Evolutionary conservation across 2,797 vertebrate genomes (phyloP).

Genomic region (Distichodus sexfasciatus): DNA sequence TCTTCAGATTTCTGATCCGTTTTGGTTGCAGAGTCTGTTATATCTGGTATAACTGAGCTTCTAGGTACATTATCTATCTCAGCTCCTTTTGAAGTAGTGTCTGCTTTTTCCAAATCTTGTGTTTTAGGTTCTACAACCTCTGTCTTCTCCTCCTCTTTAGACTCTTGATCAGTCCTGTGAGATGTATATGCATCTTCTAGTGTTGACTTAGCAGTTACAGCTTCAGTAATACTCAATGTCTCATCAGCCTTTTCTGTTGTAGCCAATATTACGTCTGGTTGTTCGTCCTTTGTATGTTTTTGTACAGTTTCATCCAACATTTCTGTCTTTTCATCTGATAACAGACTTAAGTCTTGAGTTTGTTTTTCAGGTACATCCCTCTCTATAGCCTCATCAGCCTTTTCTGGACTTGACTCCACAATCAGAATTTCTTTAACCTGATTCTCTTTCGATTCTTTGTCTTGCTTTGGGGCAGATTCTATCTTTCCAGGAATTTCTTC

Average conservation of each 20-base stretch:
- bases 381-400: conserved; percentile 13
- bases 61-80: conserved; percentile 14
- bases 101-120: conserved; percentile 22
- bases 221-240: conserved; percentile 22
- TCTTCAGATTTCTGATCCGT: conserved; percentile 15
- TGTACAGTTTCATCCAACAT: conserved; percentile 4
- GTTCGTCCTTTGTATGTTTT: conserved; percentile 3
- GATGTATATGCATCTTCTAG: conserved; percentile 12
- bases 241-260: conserved; percentile 1
- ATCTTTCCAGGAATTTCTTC: conserved; percentile 20
- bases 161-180: background rate
- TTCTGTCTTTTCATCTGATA: conserved; percentile 17
- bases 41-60: conserved; percentile 16
- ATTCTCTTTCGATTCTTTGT: conserved; percentile 36
- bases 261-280: background rate
- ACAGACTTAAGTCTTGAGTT: conserved; percentile 2
- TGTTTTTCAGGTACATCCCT: conserved; percentile 15
- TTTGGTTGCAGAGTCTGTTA: conserved; percentile 14
- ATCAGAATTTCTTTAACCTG: conserved; percentile 23
- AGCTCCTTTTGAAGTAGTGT: conserved; percentile 22
- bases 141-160: conserved; percentile 18
- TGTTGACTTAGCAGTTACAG: background rate
- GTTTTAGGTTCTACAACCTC: conserved; percentile 8
- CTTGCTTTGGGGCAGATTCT: background rate
- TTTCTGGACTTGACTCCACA: conserved; percentile 24